Evolutionary conservation across 2,113 vertebrate genomes (phyloP).

Genomic region (Otolemur garnettii): DNA sequence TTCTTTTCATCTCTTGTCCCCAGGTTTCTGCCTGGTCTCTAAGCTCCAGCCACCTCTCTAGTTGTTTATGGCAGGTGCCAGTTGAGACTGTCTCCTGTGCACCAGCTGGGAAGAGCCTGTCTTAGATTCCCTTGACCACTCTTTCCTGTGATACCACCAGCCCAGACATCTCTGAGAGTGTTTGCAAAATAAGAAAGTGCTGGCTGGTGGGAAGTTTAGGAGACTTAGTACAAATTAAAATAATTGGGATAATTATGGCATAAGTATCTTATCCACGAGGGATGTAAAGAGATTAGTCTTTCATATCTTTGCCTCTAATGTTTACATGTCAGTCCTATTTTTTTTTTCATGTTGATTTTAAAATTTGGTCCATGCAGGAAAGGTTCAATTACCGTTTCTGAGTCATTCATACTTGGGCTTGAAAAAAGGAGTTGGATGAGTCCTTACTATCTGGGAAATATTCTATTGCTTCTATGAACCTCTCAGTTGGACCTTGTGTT

Average conservation of each 20-base stretch:
- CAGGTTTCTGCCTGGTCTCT: neutral
- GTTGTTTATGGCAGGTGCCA: too few species aligned
- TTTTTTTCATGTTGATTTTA: constrained; percentile 2
- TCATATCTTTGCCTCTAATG: neutral
- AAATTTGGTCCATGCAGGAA: neutral
- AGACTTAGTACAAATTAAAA: neutral
- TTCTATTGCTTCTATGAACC: neutral
- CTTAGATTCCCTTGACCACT: neutral
- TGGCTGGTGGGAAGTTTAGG: neutral
- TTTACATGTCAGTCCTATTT: neutral
- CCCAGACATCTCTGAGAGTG: neutral
- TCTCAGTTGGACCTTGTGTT: fast-evolving
- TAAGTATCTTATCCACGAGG: neutral
- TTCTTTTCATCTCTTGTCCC: neutral
- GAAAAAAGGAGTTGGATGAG: neutral
- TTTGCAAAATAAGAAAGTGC: neutral
- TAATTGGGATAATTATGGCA: neutral
- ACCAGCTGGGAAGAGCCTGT: neutral
- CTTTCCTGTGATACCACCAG: neutral
- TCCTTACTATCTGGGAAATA: neutral
- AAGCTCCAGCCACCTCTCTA: neutral
- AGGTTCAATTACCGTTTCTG: neutral
- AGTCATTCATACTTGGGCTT: neutral
- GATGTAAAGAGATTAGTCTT: neutral
- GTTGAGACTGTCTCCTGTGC: neutral